These are phyloP conservation scores for Anaspis maculata DNA, from an alignment of 2,888 invertebrate species.

Conservation along the genomic window DNA sequence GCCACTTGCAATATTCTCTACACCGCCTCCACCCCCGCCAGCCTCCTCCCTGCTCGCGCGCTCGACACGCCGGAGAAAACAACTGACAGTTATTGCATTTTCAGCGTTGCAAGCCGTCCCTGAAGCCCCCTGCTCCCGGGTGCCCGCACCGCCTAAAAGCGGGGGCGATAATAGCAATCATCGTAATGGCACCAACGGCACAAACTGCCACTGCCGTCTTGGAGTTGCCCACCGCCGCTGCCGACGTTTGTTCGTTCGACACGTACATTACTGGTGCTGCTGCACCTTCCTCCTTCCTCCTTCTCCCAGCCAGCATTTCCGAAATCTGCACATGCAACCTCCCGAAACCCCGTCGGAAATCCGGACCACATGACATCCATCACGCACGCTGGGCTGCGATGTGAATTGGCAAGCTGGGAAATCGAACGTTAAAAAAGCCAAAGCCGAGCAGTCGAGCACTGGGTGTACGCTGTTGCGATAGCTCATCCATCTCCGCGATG, in stretches of 20 bases:
- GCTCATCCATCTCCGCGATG: no score
- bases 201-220: slow-evolving; percentile 10
- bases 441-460: no score
- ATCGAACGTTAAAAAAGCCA: no score
- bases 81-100: slow-evolving; percentile 44
- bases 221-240: slow-evolving; percentile 5
- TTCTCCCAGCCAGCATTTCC: slow-evolving; percentile 4
- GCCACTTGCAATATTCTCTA: slow-evolving; percentile 32
- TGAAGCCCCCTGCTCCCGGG: no score
- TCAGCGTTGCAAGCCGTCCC: slow-evolving; percentile 24
- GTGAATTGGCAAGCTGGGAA: no score
- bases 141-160: slow-evolving; percentile 17
- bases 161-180: slow-evolving; percentile 31
- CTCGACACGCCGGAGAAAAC: slow-evolving; percentile 26
- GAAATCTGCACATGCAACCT: slow-evolving; percentile 11
- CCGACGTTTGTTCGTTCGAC: slow-evolving; percentile 7
- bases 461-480: no score
- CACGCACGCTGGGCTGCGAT: no score
- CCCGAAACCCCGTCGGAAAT: slow-evolving; percentile 3
- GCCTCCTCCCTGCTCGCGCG: slow-evolving; percentile 9
- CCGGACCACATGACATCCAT: no score
- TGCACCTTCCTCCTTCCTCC: no score
- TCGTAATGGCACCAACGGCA: slow-evolving; percentile 27
- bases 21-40: slow-evolving; percentile 4
- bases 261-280: no score